Evolutionary conservation across 1,140 invertebrate genomes (phyloP).

Genomic region (Plutomurus gul): DNA sequence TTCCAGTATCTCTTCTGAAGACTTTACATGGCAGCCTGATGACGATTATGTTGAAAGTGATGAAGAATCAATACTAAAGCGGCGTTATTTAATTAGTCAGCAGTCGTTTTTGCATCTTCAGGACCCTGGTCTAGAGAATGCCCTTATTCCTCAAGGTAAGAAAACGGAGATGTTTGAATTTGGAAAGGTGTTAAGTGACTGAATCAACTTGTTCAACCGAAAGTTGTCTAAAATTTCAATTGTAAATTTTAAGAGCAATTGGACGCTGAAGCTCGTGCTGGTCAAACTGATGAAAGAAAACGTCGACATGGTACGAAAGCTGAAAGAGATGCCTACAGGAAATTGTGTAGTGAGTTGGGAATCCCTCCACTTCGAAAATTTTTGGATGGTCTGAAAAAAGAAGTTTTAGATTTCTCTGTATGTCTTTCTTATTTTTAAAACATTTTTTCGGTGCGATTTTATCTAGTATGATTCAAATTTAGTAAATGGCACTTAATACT

Average conservation of each 20-base stretch:
- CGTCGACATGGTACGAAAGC: conserved; percentile 3
- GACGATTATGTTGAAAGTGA: neutral
- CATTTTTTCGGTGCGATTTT: neutral
- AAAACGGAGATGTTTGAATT: neutral
- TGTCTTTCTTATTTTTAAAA: neutral
- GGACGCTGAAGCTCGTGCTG: neutral
- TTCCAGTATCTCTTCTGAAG: neutral
- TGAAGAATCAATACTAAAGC: neutral
- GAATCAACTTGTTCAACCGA: too few relatives aligned
- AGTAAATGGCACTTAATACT: too few relatives aligned
- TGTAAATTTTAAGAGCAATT: neutral
- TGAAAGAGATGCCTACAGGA: conserved; percentile 20
- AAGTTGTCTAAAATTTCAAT: too few relatives aligned
- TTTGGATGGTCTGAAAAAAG: neutral
- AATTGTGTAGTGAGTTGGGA: conserved; percentile 35
- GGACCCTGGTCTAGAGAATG: conserved; percentile 31
- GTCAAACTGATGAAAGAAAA: neutral
- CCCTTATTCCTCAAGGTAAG: conserved; percentile 21
- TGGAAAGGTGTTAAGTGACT: too few relatives aligned
- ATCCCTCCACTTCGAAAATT: conserved; percentile 31
- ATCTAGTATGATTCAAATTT: too few relatives aligned
- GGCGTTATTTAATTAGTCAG: conserved; percentile 31
- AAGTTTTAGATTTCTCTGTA: conserved; percentile 33
- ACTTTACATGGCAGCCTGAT: neutral
- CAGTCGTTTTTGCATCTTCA: conserved; percentile 40